phyloP scores from a whole-genome alignment of 2,888 invertebrate species.

The Phymatocera aterrima region DNA sequence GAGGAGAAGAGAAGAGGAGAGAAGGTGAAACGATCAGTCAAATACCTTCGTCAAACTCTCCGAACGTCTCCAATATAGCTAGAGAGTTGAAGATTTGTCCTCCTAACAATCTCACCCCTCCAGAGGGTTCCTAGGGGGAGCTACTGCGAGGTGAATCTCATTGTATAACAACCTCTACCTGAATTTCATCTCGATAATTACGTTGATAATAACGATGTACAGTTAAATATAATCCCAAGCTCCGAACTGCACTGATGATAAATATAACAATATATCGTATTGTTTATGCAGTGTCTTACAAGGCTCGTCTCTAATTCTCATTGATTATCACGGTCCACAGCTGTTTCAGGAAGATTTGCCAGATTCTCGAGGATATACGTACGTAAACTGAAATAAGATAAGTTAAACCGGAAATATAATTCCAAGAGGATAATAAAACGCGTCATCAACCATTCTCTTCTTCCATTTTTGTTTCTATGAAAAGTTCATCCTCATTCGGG shows the following conservation, averaged over 20 bases:
- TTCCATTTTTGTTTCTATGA: not conserved
- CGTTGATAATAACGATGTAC: not conserved
- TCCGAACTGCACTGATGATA: no score
- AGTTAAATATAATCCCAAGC: not conserved
- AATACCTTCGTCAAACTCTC: conserved; percentile 15
- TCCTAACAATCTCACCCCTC: not conserved
- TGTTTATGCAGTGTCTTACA: no score
- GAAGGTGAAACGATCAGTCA: conserved; percentile 25
- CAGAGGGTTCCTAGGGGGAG: not conserved
- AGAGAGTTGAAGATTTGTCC: not conserved
- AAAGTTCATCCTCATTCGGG: conserved; percentile 21
- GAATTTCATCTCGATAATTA: no score
- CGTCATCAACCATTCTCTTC: not conserved
- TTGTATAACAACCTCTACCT: not conserved
- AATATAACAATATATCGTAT: no score
- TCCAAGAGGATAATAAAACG: no score
- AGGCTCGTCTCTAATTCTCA: no score
- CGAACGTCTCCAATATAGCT: not conserved
- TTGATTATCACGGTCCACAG: no score
- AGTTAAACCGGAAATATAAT: no score
- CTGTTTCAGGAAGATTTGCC: no score
- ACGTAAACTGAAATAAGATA: no score
- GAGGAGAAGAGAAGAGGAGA: conserved; percentile 8
- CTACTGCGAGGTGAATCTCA: not conserved
- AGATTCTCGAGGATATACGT: no score